Evolutionary conservation across 2,797 vertebrate species (phyloP).

Genomic region (Cercopithecus mitis): DNA sequence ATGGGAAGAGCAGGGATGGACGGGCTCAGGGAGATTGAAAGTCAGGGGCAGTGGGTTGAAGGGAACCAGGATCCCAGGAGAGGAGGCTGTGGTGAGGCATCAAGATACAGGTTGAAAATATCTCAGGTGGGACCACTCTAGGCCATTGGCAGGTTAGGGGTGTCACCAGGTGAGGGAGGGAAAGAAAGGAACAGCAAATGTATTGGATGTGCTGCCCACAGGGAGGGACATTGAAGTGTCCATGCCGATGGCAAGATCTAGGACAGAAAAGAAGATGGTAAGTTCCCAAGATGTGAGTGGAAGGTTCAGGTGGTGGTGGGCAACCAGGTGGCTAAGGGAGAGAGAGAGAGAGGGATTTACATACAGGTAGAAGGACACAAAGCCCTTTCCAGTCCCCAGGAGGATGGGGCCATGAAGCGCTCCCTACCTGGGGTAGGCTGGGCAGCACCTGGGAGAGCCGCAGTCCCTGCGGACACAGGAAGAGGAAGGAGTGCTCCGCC

Average conservation of each 20-base stretch:
- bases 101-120: not conserved
- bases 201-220: not conserved
- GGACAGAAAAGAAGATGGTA: not conserved
- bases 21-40: not conserved
- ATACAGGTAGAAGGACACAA: not conserved
- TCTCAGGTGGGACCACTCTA: not conserved
- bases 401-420: not conserved
- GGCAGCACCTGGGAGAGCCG: not conserved
- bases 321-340: not conserved
- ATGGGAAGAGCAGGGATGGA: not conserved
- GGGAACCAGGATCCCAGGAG: not conserved
- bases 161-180: not conserved
- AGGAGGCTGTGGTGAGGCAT: not conserved
- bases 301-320: not conserved
- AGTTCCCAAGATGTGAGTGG: not conserved
- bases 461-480: not conserved
- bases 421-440: not conserved
- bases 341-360: not conserved
- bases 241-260: not conserved
- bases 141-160: not conserved
- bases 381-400: not conserved
- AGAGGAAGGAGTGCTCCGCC: not conserved
- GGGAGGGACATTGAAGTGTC: too few relatives aligned
- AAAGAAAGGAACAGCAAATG: too few relatives aligned
- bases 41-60: not conserved